Evolutionary conservation across 2,797 vertebrate genomes (phyloP), one percentile per base, ranked within the genome.

Genomic region (Otolemur crassicaudatus): DNA sequence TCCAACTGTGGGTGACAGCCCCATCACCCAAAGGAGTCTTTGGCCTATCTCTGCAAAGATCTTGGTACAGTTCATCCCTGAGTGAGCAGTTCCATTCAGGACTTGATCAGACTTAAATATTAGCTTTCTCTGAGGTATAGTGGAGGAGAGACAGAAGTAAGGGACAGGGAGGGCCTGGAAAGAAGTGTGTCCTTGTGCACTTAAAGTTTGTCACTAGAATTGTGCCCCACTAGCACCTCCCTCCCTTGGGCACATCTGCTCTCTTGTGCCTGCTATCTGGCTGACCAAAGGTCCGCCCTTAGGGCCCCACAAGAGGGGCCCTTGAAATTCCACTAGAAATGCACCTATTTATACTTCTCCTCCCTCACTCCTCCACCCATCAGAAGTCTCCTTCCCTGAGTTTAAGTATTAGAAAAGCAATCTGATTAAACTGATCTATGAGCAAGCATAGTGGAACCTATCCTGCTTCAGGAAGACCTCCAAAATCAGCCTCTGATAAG

Each of bases 391-490:
- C 69, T 85, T 94, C 34, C 22, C 85, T 88, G 23, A 0, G 16
- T 69, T 85, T 67, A 87, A 91, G 75, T 69, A 69, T 86, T 53
- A 65, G 58, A 80, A 94, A 89, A 70, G 34, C 56, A 56, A 49
- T 86, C 25, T 84, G 75, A 84, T 77, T 67, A 89, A 83, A 70
- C 29, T 75, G 83, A 81, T 14, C 53, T 79, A 29, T 83, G 79
- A 85, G 31, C 49, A 86, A 76, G 34, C 46, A 11, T 56, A 88
- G 85, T 75, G 29, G 75, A 91, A 91, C 69, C 12, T 37, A 43
- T 49, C 31, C 73, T 60, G 6, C 73, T 82, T 82, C 25, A 23
- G 37, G 63, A 53, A 90, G 49, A 13, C 65, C 25, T 76, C 25
- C 53, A 63, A 63, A 56, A 79, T 27, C 40, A 91, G 53, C 23